phyloP scores from a whole-genome alignment of 92 coral and sea anemone species.

The Bergia puertoricense region DNA sequence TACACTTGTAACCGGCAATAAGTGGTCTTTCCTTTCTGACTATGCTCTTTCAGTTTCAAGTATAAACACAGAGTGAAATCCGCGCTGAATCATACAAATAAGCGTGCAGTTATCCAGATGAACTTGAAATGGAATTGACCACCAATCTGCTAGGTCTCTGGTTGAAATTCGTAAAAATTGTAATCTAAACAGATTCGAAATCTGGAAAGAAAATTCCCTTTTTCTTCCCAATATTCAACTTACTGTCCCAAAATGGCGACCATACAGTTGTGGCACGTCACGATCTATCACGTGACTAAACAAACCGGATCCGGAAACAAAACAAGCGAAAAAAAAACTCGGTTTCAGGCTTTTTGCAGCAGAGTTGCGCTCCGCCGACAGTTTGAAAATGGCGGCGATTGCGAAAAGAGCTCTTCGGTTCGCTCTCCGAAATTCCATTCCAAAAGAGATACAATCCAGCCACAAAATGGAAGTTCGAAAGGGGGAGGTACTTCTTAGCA shows the following conservation, averaged over 20 bases:
- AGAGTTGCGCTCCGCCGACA: background rate
- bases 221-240: conserved; percentile 19
- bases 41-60: background rate
- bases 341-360: background rate
- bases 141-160: background rate
- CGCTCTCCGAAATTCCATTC: conserved; percentile 3
- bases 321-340: background rate
- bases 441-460: background rate
- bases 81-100: background rate
- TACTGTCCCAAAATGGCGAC: conserved; percentile 33
- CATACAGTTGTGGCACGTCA: conserved; percentile 34
- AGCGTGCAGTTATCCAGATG: background rate
- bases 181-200: background rate
- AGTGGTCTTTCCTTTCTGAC: background rate
- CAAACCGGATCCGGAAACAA: conserved; percentile 33
- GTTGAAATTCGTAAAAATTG: background rate
- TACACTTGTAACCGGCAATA: background rate
- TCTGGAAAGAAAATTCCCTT: background rate
- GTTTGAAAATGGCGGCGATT: conserved; percentile 7
- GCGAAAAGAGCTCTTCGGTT: conserved; percentile 17
- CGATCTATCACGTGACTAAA: conserved; percentile 26
- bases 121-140: background rate
- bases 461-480: conserved; percentile 50
- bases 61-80: background rate
- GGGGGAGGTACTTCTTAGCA: conserved; percentile 61